Percentiles rank a stretch among this genome's conserved stretches.
phyloP scores from a whole-genome alignment of 2,797 vertebrate species.

The Hozukius guyotensis region DNA sequence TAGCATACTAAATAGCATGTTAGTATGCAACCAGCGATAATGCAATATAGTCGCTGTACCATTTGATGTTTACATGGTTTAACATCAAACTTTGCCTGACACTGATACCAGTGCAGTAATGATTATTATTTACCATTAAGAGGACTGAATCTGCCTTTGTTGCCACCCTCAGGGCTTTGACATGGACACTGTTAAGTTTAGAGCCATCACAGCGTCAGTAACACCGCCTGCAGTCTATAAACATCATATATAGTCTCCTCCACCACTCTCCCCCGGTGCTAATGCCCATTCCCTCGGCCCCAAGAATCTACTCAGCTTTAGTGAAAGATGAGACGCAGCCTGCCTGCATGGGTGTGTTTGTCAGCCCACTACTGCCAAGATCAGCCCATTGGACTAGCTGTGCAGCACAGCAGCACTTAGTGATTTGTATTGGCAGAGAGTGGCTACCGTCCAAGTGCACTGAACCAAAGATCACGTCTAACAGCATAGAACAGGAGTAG shows the following conservation, averaged over 20 bases:
- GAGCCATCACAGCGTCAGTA: conserved; percentile 65
- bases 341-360: conserved; percentile 41
- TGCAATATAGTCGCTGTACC: neutral
- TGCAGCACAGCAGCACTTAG: conserved; percentile 56
- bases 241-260: conserved; percentile 53
- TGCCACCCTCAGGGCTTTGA: conserved; percentile 43
- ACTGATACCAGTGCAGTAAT: neutral
- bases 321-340: conserved; percentile 66
- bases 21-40: neutral
- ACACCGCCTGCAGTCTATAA: conserved; percentile 66
- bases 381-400: conserved; percentile 34
- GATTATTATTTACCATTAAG: conserved; percentile 17
- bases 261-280: conserved; percentile 28
- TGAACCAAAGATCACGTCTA: conserved; percentile 57
- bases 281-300: conserved; percentile 36
- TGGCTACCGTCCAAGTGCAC: conserved; percentile 53
- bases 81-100: neutral
- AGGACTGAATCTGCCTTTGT: conserved; percentile 32
- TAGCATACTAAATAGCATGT: no score
- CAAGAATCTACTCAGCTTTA: conserved; percentile 51
- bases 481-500: conserved; percentile 13
- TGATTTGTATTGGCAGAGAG: conserved; percentile 63
- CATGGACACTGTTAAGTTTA: conserved; percentile 45
- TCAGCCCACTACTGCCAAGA: conserved; percentile 41
- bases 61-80: neutral